Evolutionary conservation across 2,113 vertebrate species (phyloP).

Genomic region (Salminus brasiliensis): DNA sequence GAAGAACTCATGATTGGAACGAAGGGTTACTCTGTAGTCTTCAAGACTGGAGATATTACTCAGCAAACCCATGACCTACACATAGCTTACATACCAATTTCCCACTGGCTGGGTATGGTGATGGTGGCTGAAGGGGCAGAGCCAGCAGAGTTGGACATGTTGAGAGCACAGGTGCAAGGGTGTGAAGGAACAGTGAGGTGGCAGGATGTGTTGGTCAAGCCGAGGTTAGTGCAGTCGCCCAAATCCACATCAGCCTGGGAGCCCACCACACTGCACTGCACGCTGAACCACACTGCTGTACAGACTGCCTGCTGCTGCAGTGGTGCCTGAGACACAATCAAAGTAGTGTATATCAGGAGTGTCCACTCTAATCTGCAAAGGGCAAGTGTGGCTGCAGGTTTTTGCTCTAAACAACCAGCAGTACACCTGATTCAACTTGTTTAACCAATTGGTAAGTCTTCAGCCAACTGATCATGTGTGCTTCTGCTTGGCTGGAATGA

Average conservation of each 20-base stretch:
- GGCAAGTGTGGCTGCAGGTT: too few relatives aligned
- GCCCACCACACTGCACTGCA: not conserved
- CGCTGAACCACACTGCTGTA: not conserved
- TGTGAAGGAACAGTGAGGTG: not conserved
- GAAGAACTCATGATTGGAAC: too few relatives aligned
- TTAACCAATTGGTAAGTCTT: too few relatives aligned
- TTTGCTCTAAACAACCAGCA: too few relatives aligned
- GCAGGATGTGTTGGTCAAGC: not conserved
- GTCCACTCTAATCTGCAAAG: too few relatives aligned
- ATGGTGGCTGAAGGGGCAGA: not conserved
- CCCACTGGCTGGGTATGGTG: slow-evolving; percentile 5
- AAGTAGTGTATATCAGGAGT: not conserved
- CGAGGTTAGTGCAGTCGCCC: not conserved
- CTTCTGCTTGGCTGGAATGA: too few relatives aligned
- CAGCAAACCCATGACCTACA: too few relatives aligned
- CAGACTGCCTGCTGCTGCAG: not conserved
- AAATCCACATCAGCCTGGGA: not conserved
- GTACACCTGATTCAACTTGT: too few relatives aligned
- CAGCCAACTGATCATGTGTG: too few relatives aligned
- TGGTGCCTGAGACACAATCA: not conserved
- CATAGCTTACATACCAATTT: not conserved
- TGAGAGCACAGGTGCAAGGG: not conserved
- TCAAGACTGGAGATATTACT: too few relatives aligned
- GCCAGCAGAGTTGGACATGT: slow-evolving; percentile 5
- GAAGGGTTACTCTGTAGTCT: too few relatives aligned